phyloP scores from a whole-genome alignment of 2,797 vertebrate species.

The Coreius guichenoti region DNA sequence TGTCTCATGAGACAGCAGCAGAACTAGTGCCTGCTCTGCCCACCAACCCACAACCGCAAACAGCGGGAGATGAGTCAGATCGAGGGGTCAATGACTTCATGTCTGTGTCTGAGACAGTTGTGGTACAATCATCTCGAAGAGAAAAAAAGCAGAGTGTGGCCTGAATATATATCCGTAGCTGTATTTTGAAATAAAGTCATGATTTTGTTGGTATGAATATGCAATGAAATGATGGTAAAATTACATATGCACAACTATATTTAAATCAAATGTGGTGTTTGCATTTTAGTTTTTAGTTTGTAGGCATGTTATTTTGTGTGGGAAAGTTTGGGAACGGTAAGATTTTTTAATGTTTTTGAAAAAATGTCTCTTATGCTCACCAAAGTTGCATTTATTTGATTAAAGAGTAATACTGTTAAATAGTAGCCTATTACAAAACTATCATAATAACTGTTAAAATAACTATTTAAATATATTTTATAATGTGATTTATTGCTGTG shows the following conservation, averaged over 20 bases:
- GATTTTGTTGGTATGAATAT: neutral
- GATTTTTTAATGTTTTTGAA: neutral
- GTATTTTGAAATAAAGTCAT: neutral
- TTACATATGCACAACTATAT: neutral
- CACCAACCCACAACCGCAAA: constrained; percentile 34
- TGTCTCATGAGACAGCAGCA: neutral
- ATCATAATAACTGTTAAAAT: neutral
- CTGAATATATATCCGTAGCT: neutral
- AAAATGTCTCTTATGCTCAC: neutral
- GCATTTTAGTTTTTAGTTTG: neutral
- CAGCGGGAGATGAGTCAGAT: constrained; percentile 42
- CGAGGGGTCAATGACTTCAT: constrained; percentile 26
- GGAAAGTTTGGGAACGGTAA: neutral
- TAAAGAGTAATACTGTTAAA: neutral
- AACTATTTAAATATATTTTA: neutral
- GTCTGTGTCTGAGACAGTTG: constrained; percentile 32
- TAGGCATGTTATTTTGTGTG: neutral
- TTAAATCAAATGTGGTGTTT: neutral
- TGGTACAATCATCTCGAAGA: constrained; percentile 2
- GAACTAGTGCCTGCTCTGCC: constrained; percentile 9
- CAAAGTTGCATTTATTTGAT: neutral
- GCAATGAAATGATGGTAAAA: neutral
- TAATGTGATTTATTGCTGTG: neutral
- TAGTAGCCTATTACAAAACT: neutral
- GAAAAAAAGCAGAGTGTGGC: constrained; percentile 4